Evolutionary conservation across 2,113 vertebrate species (phyloP).

Genomic region (Thoracochromis brauschi): DNA sequence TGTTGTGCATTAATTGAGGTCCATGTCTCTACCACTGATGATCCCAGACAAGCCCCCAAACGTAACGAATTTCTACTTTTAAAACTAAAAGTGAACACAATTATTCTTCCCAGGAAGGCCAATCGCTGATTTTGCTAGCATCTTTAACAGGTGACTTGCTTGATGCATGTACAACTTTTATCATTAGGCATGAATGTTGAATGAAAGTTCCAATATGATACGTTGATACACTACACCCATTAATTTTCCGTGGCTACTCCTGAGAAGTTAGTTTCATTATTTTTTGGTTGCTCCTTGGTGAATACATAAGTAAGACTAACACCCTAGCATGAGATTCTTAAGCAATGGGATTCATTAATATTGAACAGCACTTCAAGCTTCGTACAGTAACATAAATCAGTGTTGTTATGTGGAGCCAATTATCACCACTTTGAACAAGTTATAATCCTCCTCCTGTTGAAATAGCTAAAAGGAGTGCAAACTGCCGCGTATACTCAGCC

Average conservation of each 20-base stretch:
- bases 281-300: not conserved
- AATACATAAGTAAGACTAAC: not conserved
- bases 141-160: not conserved
- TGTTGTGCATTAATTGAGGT: not conserved
- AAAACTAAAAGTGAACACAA: not conserved
- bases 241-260: not conserved
- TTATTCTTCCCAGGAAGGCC: not conserved
- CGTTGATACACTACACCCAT: not conserved
- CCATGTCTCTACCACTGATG: not conserved
- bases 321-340: not conserved
- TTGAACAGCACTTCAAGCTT: not conserved
- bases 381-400: not conserved
- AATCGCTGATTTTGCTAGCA: not conserved
- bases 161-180: not conserved
- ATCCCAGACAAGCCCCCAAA: not conserved
- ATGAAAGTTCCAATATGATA: not conserved
- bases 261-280: not conserved
- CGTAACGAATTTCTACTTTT: accelerated
- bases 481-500: not conserved
- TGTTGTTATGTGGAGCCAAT: not conserved
- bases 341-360: not conserved
- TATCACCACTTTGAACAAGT: not conserved
- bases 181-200: not conserved
- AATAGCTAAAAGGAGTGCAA: not conserved
- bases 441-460: not conserved